Percentiles rank a stretch among this genome's conserved stretches.
phyloP scores from a whole-genome alignment of 2,888 invertebrate genomes.

The Hyppa rectilinea region DNA sequence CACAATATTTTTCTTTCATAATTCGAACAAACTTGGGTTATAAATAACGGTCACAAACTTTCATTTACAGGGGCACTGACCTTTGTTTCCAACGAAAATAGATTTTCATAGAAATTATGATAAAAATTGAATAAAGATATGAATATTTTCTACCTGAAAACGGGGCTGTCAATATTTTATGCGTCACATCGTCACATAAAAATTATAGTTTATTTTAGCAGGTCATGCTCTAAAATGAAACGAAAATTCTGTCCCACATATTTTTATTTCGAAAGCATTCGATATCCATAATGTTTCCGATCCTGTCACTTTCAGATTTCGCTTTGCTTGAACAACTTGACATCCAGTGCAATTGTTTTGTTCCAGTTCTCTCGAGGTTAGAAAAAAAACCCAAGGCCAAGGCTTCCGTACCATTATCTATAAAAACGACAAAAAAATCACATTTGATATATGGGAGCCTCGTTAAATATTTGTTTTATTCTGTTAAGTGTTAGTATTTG shows the following conservation, averaged over 20 bases:
- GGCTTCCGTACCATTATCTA: too few relatives aligned
- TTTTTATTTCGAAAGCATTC: conserved; percentile 14
- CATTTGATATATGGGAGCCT: too few relatives aligned
- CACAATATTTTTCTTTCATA: conserved; percentile 39
- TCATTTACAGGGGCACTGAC: conserved; percentile 25
- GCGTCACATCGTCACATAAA: conserved; percentile 34
- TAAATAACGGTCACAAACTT: conserved; percentile 20
- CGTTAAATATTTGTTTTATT: too few relatives aligned
- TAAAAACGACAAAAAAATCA: too few relatives aligned
- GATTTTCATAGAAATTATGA: conserved; percentile 17
- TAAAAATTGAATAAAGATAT: conserved; percentile 26
- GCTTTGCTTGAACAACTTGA: conserved; percentile 13
- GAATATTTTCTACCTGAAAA: conserved; percentile 44
- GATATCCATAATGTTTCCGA: neutral
- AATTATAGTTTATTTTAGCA: conserved; percentile 30
- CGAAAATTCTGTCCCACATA: conserved; percentile 14
- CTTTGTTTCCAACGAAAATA: conserved; percentile 34
- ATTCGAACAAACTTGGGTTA: conserved; percentile 15
- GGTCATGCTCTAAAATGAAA: conserved; percentile 39
- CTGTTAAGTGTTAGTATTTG: too few relatives aligned
- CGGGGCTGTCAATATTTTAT: conserved; percentile 36
- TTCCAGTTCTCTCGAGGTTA: too few relatives aligned
- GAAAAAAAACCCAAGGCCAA: too few relatives aligned
- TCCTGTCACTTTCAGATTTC: conserved; percentile 26
- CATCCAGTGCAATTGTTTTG: conserved; percentile 6